Conservation (phyloP, 2,113 vertebrate species). For the Micronisus gabar region DNA sequence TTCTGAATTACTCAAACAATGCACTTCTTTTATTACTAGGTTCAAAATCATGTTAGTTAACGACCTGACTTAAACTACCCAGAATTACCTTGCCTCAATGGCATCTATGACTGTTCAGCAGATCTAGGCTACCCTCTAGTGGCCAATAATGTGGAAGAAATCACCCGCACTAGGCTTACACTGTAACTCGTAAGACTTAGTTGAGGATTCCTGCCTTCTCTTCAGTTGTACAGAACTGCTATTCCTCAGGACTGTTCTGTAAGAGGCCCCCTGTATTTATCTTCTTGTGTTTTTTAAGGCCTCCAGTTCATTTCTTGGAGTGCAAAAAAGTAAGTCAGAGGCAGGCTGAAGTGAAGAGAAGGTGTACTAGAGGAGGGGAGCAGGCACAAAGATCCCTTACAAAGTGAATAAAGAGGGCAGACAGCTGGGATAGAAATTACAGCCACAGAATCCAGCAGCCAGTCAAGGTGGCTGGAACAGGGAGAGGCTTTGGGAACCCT, state of each 20-base stretch:
- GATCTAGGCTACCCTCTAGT: slow-evolving; percentile 47
- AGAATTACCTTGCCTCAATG: background rate
- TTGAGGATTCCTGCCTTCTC: background rate
- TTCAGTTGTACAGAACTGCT: background rate
- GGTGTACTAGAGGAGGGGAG: background rate
- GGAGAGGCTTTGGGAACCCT: background rate
- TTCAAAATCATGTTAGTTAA: background rate
- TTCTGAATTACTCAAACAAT: background rate
- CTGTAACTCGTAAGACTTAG: background rate
- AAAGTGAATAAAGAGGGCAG: background rate
- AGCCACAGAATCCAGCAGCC: background rate
- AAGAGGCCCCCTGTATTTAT: background rate
- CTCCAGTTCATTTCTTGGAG: background rate
- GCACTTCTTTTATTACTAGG: background rate
- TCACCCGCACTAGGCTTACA: accelerated
- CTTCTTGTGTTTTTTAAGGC: background rate
- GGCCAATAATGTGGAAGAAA: background rate
- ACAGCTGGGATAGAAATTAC: background rate
- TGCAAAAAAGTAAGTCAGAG: background rate
- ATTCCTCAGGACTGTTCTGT: background rate
- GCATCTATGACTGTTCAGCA: background rate
- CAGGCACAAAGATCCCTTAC: background rate
- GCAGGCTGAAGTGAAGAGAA: background rate
- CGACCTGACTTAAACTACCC: background rate
- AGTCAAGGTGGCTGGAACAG: background rate